Evolutionary conservation across 2,113 vertebrate species (phyloP), one percentile per base, ranked within the genome.

Genomic region (Oceanodroma tethys): DNA sequence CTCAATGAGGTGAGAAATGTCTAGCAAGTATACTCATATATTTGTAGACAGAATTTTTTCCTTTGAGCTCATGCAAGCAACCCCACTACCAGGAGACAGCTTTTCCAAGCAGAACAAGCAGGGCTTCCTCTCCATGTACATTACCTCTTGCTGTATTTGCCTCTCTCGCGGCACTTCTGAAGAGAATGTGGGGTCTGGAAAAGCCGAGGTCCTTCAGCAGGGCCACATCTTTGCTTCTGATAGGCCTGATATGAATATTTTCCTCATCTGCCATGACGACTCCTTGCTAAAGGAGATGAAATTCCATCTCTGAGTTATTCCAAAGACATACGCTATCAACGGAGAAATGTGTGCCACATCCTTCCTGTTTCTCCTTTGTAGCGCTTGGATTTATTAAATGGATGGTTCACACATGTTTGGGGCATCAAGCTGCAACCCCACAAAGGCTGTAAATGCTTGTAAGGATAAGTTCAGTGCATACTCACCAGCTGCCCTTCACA

Each of bases 401-500:
- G 34, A 16, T 38, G 65, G 38, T 6, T 88, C 88, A n/a, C 38
- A 11, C 0, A 0, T 1, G 48, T 34, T 70, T 38, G 27, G 66
- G 4, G 42, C 79, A 56, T 4, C 6, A 45, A 78, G 82, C 42
- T 81, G 63, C 82, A 81, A 67, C 66, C 8, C 34, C 34, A 29
- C 52, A 60, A 59, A 22, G 34, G 58, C 59, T 74, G 11, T 9
- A 63, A 73, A 23, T 0, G 7, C n/a, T 40, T 26, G 14, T 25
- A 50, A 79, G 48, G 45, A 2, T 7, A 58, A 75, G 38, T 13
- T 53, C 34, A 66, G 83, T 16, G 36, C 45, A 13, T 66, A 97
- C 98, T 98, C 90, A 98, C 98, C 96, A 98, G 72, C 48, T 93
- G 94, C 53, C 97, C 96, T 8, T 80, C 93, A 53, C 97, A 98